Percentiles rank a stretch among this genome's conserved stretches.
phyloP scores from a whole-genome alignment of 2,113 vertebrate genomes.

The Dromaius novaehollandiae region DNA sequence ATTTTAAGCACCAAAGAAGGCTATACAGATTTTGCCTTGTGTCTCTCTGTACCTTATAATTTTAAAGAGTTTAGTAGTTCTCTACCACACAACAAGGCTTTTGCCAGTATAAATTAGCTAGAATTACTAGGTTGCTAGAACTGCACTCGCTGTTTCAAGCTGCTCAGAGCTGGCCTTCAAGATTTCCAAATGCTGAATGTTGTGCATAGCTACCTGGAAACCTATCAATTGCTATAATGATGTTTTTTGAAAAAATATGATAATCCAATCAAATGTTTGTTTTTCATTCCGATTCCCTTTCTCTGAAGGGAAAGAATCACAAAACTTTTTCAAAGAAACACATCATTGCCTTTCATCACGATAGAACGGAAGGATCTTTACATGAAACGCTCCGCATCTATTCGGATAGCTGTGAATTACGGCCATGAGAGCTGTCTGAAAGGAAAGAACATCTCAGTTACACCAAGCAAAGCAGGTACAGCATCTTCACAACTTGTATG shows the following conservation, averaged over 20 bases:
- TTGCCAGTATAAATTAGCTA: neutral
- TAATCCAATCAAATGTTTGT: neutral
- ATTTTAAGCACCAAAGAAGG: neutral
- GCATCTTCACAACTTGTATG: accelerated
- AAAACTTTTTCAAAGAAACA: neutral
- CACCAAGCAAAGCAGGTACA: conserved; percentile 47
- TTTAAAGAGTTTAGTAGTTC: neutral
- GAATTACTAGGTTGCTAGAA: neutral
- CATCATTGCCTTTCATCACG: neutral
- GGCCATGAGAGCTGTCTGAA: neutral
- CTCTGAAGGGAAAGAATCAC: conserved; percentile 39
- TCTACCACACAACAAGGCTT: neutral
- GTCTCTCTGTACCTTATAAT: neutral
- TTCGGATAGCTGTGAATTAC: conserved; percentile 54
- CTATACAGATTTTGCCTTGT: neutral
- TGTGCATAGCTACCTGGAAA: neutral
- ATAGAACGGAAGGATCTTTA: conserved; percentile 12
- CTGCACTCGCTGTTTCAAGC: neutral
- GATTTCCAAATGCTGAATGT: neutral
- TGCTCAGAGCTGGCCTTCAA: neutral
- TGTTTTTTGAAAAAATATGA: neutral
- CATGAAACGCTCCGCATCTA: neutral
- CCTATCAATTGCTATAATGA: neutral
- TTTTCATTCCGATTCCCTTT: neutral
- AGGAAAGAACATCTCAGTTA: conserved; percentile 58